Conservation (phyloP, 2,888 invertebrate genomes). For the Mesorhabditis sp. region DNA sequence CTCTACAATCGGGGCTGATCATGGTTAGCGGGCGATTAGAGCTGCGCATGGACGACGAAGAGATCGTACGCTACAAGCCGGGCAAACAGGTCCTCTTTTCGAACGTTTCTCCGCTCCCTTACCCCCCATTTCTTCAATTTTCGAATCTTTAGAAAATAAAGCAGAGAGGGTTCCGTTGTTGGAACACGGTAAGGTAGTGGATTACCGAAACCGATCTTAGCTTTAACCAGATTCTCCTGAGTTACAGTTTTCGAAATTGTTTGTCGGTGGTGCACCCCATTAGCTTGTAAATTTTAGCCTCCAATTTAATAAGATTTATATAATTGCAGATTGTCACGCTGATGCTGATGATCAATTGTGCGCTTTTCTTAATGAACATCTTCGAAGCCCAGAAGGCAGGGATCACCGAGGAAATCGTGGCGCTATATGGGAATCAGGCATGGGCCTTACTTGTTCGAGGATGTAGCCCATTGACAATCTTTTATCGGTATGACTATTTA, state of each 20-base stretch:
- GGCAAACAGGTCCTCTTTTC: slow-evolving; percentile 33
- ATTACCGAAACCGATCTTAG: too few species aligned
- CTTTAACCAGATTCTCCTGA: too few species aligned
- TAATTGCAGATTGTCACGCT: slow-evolving; percentile 39
- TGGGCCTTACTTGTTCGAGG: slow-evolving; percentile 70
- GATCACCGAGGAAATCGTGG: slow-evolving; percentile 39
- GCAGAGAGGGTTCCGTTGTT: slow-evolving; percentile 4
- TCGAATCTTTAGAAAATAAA: neutral
- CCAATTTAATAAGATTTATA: neutral
- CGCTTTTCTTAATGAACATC: slow-evolving; percentile 70
- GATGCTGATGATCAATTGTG: slow-evolving; percentile 63
- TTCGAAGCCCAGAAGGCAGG: slow-evolving; percentile 68
- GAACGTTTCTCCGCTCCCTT: neutral
- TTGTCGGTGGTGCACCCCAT: too few species aligned
- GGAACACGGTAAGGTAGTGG: neutral
- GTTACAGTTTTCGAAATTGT: too few species aligned
- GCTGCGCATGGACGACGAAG: slow-evolving; percentile 25
- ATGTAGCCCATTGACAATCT: slow-evolving; percentile 68
- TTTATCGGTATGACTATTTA: slow-evolving; percentile 62
- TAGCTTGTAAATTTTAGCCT: neutral
- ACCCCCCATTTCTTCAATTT: neutral
- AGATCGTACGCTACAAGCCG: slow-evolving; percentile 39
- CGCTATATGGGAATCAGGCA: slow-evolving; percentile 66
- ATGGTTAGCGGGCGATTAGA: slow-evolving; percentile 29
- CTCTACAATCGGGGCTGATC: slow-evolving; percentile 36